A percentile compares a stretch with the other conserved stretches of the same genome.
Conservation (phyloP, 2,113 vertebrate species). For the Cinclus mexicanus region DNA sequence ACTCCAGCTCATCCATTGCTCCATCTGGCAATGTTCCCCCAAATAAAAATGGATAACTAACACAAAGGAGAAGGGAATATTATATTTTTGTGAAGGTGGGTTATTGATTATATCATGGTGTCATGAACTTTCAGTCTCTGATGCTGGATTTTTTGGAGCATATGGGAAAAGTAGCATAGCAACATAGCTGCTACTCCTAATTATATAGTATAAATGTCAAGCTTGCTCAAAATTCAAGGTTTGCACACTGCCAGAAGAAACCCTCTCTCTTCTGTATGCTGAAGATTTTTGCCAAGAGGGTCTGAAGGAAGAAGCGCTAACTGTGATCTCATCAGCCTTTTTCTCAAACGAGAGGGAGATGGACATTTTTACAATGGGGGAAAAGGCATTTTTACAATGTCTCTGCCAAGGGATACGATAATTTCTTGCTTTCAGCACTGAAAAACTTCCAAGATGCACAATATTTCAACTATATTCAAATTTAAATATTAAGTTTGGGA, state of each 20-base stretch:
- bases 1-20: neutral
- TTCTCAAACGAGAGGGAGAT: slow-evolving; percentile 1
- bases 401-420: neutral
- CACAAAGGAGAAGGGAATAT: neutral
- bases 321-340: slow-evolving; percentile 3
- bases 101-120: neutral
- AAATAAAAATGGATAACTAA: neutral
- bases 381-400: neutral
- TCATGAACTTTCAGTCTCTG: slow-evolving; percentile 11
- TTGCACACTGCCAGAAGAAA: slow-evolving; percentile 34
- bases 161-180: slow-evolving; percentile 43
- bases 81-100: neutral
- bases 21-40: neutral
- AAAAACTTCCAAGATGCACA: neutral
- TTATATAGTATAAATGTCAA: slow-evolving; percentile 61
- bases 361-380: neutral
- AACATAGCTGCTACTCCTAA: slow-evolving; percentile 48
- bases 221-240: slow-evolving; percentile 41
- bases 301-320: slow-evolving; percentile 12
- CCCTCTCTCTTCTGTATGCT: neutral
- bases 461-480: neutral
- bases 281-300: slow-evolving; percentile 22
- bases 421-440: neutral
- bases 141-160: slow-evolving; percentile 17
- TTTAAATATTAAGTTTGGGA: neutral